These are phyloP conservation scores for Gobio occitaniae DNA, from an alignment of 2,797 vertebrate species.

Conservation along the genomic window DNA sequence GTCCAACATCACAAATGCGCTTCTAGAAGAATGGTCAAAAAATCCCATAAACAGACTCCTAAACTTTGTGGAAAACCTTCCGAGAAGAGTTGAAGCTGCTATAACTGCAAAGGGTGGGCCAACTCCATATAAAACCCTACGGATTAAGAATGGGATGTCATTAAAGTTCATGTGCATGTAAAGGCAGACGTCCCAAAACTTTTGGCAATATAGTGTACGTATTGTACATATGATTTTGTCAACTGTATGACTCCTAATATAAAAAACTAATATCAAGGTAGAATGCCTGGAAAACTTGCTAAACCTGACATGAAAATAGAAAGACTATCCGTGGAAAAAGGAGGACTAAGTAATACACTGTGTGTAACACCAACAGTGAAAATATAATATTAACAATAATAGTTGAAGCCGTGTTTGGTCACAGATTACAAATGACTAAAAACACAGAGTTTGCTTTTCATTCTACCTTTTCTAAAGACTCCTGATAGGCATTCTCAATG, in stretches of 20 bases:
- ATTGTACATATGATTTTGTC: neutral
- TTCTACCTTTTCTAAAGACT: conserved; percentile 1
- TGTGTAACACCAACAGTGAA: neutral
- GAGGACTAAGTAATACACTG: neutral
- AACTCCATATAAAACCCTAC: too few species aligned
- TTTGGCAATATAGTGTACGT: too few species aligned
- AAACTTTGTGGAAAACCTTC: too few species aligned
- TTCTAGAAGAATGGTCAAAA: too few species aligned
- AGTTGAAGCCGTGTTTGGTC: neutral
- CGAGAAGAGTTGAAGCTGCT: too few species aligned
- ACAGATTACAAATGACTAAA: conserved; percentile 6
- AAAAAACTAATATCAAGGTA: neutral
- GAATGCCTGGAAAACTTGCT: neutral
- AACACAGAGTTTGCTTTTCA: neutral
- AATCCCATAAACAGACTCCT: too few species aligned
- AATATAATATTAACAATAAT: neutral
- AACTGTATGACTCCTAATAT: neutral
- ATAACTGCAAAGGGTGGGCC: too few species aligned
- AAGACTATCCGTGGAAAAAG: neutral
- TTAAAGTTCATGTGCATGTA: too few species aligned
- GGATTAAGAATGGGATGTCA: too few species aligned
- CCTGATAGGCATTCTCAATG: neutral
- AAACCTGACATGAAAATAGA: neutral
- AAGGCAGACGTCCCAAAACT: too few species aligned
- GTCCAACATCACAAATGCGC: too few species aligned